Base-by-base conservation (phyloP, 2,888 invertebrate species). In the Scaptomyza cyrtandrae region DNA sequence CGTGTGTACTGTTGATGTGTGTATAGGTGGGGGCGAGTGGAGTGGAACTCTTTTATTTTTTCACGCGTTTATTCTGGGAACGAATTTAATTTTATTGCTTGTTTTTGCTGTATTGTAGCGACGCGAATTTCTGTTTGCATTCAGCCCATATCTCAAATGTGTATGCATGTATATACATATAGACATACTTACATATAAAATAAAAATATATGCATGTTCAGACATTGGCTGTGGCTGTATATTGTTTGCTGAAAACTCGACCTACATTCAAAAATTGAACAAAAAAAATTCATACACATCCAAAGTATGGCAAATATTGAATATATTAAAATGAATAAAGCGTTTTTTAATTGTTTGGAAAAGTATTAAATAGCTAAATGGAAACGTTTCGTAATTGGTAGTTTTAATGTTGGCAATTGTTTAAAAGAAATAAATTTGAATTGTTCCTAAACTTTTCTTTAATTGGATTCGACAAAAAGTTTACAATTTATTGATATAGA, bases 71-170 rank as follows among this genome's bases (percentile, higher is more conserved):
- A 76, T 76, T 71, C 73, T 54, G 63, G 55, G 41, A 78, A 69
- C 66, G 71, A 71, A 81, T 86, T 81, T 82, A 86, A 76, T 82
- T 86, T 82, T 71, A 81, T 74, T 78, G 71, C 74, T 52, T 73
- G 63, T 44, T 67, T 67, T 39, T 39, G 69, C 66, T 41, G 2
- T 55, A 68, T 68, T 67, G 45, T 48, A 58, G 29, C 35, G 43
- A 16, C 46, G 35, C 9, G 27, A 6, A 71, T 62, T 67, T 49
- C 45, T 16, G 56, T 75, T 84, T 76, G 68, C 76, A 71, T 66
- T 59, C 19, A 61, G 44, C 3, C 16, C 27, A 33, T 44, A 29
- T 61, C 46, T 56, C 53, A 53, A 49, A 67, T 62, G 54, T 64
- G 64, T 45, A 48, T 45, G 31, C 2, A 11, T 41, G 41, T 58